Conservation (phyloP, 2,888 invertebrate species). For the Druceiella hillmani region DNA sequence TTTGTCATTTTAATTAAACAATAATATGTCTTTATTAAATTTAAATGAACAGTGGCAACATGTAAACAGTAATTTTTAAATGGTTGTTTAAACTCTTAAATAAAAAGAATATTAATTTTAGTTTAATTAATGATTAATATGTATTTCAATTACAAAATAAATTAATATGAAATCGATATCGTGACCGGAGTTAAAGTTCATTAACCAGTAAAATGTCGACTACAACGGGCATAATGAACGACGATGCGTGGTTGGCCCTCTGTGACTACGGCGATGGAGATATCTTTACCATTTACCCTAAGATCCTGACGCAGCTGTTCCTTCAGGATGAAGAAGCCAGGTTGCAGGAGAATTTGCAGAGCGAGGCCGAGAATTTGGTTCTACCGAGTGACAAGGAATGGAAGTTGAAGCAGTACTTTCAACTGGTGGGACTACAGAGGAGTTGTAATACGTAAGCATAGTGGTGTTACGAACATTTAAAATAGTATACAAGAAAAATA, state of each 20-base stretch:
- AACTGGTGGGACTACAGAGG: slow-evolving; percentile 61
- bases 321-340: slow-evolving; percentile 41
- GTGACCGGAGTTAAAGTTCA: too few relatives aligned
- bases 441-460: slow-evolving; percentile 31
- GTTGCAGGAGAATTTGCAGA: slow-evolving; percentile 36
- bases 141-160: too few relatives aligned
- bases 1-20: too few relatives aligned
- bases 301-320: slow-evolving; percentile 57
- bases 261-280: slow-evolving; percentile 52
- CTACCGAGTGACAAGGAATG: slow-evolving; percentile 66
- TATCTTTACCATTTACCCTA: slow-evolving; percentile 62
- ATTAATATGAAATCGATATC: too few relatives aligned
- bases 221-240: too few relatives aligned
- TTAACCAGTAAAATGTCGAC: slow-evolving; percentile 5
- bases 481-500: neutral
- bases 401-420: slow-evolving; percentile 62
- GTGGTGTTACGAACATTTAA: neutral
- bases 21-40: too few relatives aligned
- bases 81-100: too few relatives aligned
- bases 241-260: slow-evolving; percentile 50
- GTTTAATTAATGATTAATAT: too few relatives aligned
- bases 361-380: slow-evolving; percentile 51
- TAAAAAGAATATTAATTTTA: too few relatives aligned
- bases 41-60: too few relatives aligned
- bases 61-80: too few relatives aligned